Conservation (phyloP, 2,113 vertebrate genomes). For the Tapirus terrestris region DNA sequence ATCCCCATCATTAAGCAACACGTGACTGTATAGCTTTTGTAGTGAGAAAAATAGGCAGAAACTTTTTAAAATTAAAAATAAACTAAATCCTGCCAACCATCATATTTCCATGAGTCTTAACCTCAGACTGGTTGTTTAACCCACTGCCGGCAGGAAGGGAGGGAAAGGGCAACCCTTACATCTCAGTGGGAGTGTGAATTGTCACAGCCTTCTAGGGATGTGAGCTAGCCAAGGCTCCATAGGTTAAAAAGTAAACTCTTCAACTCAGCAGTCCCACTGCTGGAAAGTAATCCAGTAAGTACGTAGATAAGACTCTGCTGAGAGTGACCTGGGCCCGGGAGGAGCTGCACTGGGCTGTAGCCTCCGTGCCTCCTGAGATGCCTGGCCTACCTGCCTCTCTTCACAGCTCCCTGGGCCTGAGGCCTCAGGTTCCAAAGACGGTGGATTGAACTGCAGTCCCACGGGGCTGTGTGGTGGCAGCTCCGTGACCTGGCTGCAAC, state of each 20-base stretch:
- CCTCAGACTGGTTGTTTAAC: not conserved
- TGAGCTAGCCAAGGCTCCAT: not conserved
- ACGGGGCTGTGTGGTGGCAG: rapidly evolving
- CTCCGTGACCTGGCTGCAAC: too few relatives aligned
- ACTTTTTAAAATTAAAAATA: constrained; percentile 11
- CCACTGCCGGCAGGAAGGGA: not conserved
- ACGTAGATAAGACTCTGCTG: too few relatives aligned
- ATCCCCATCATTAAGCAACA: too few relatives aligned
- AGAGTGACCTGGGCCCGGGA: not conserved
- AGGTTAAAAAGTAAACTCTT: not conserved
- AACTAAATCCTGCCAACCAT: not conserved
- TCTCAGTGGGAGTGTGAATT: not conserved
- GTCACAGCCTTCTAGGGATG: not conserved
- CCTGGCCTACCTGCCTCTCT: not conserved
- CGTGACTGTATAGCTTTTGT: not conserved
- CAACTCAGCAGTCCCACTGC: not conserved
- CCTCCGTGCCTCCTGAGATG: not conserved
- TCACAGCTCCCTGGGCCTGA: not conserved
- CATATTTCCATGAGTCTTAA: not conserved
- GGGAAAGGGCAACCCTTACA: not conserved
- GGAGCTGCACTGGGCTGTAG: not conserved
- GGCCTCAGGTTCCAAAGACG: not conserved
- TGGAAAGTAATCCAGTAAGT: not conserved
- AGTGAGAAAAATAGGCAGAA: not conserved
- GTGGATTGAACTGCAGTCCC: not conserved